Evolutionary conservation across 2,113 vertebrate genomes (phyloP), one percentile per base, ranked within the genome.

Genomic region (Takifugu bimaculatus): DNA sequence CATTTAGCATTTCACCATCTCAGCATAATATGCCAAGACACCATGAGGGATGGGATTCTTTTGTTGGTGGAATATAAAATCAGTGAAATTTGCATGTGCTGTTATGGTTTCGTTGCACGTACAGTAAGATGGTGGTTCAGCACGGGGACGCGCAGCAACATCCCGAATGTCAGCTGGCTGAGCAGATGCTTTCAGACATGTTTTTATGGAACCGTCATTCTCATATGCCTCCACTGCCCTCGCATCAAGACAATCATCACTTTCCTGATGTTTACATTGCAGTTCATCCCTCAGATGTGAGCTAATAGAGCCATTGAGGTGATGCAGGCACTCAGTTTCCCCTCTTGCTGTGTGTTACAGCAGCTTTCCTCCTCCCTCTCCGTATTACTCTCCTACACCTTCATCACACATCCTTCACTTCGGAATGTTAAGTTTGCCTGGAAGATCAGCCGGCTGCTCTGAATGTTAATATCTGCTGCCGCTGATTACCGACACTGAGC

Each of bases 1-100:
- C 65, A 74, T 83, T 87, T 74, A 74, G 54, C 69, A 72, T 86
- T 82, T 81, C 58, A 60, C 76, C 63, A 61, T 27, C 70, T 89
- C 87, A 86, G 86, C 85, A 78, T 55, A 87, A 79, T 63, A 60
- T 45, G 55, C 71, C 9, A 68, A 77, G 81, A 82, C 74, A 54
- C 61, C 57, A 69, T 59, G 65, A 47, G 71, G 73, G 66, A 75
- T 2, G 35, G 35, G 7, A 39, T 44, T 58, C 53, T 57, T 57
- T 67, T 25, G 63, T 85, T 80, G 78, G 78, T 75, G 80, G 52
- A 65, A 84, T 79, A 73, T 62, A 73, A 78, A 83, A 70, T 53
- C 58, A 50, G 26, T 74, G 60, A 71, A 65, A 61, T 77, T 64
- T 57, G 28, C 45, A 39, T 39, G 35, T 11, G 4, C 14, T 2